Base-by-base conservation (phyloP, 2,797 vertebrate species). In the Gymnoscopelus microlampas region DNA sequence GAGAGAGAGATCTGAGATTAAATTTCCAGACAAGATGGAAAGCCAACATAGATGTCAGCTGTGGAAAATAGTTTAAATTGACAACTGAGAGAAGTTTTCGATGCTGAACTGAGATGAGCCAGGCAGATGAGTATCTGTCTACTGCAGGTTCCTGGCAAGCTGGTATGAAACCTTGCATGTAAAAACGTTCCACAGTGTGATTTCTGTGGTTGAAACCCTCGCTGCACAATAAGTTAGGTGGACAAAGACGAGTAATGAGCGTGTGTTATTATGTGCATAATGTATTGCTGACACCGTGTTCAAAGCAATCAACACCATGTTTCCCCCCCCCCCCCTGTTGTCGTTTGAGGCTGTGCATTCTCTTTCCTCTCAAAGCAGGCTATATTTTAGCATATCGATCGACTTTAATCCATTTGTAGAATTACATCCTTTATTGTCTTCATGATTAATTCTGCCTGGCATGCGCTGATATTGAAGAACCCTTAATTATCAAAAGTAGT, bases 21-120 rank as follows among this genome's bases (percentile, higher is more conserved):
- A 90, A 91, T 93, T 92, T 90, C 68, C 69, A 68, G 81, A 88
- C 82, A 71, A 88, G 90, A 89, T 85, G 81, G 90, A 90, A 87
- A 89, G 81, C 80, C 86, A 88, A 90, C 85, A 89, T 72, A 89
- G 85, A 89, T 81, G 86, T 88, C 88, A 89, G 76, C 56, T 79
- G 73, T 82, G 88, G 88, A 79, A 90, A 85, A 87, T 83, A 81
- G 83, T 87, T 90, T 78, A 69, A 78, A 32, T 50, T 83, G 84
- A 86, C 76, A 84, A 80, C 71, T 77, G 74, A 77, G 59, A 85
- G 78, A 87, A 69, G 75, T 79, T 68, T 80, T 68, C 66, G 9
- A 76, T 60, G 73, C 54, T 55, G 66, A 60, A 53, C 60, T 54
- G 72, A 62, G 71, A 77, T 73, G 72, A 56, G 61, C 59, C 24